Conservation (phyloP, 1,140 invertebrate genomes). For the Asobara japonica region DNA sequence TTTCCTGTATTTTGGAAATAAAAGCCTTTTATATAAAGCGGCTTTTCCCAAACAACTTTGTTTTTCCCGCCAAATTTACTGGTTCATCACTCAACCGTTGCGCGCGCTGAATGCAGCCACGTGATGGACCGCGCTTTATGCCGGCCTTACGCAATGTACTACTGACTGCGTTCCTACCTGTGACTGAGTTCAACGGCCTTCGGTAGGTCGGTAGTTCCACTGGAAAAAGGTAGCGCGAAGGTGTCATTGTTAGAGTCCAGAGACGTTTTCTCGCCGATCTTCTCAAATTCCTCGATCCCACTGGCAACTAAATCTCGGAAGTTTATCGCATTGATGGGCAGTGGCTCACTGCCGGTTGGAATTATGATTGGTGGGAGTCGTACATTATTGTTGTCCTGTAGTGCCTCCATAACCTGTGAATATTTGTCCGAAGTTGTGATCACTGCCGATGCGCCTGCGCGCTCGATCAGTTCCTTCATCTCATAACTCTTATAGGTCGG, state of each 20-base stretch:
- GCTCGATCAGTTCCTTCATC: background rate
- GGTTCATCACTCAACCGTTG: no score
- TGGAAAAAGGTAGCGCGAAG: slow-evolving; percentile 75
- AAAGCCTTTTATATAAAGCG: no score
- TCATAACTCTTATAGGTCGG: background rate
- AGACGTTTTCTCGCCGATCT: slow-evolving; percentile 58
- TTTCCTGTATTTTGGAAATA: no score
- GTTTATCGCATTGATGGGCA: slow-evolving; percentile 64
- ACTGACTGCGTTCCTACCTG: slow-evolving; percentile 33
- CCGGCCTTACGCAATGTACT: background rate
- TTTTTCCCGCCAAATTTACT: no score
- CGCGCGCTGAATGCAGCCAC: no score
- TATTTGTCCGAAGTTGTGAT: background rate
- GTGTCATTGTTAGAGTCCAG: slow-evolving; percentile 61
- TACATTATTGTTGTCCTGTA: background rate
- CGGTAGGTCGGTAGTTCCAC: slow-evolving; percentile 88
- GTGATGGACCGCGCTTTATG: no score
- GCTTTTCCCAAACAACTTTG: no score
- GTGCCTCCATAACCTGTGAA: background rate
- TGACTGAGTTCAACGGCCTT: slow-evolving; percentile 89
- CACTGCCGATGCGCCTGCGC: background rate
- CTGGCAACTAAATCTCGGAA: slow-evolving; percentile 54
- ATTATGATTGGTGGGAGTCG: background rate
- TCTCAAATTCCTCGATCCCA: slow-evolving; percentile 40
- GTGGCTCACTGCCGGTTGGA: background rate